phyloP scores from a whole-genome alignment of 1,140 invertebrate species.

The Akabosia matsudoensis region DNA sequence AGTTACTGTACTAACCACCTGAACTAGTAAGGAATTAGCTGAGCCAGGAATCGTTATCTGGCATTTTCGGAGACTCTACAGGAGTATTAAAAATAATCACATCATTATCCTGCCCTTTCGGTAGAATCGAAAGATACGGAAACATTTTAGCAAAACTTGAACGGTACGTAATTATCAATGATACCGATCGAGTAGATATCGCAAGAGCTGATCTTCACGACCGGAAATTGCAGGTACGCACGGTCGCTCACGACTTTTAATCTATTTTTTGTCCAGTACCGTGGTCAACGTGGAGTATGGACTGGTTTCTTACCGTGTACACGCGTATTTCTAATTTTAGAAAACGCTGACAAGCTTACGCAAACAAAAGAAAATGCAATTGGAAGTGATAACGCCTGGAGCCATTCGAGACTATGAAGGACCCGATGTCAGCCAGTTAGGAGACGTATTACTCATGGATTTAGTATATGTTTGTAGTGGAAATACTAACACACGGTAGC shows the following conservation, averaged over 20 bases:
- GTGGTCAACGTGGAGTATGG: not conserved
- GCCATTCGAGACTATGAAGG: conserved; percentile 92
- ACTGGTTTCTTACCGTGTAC: not conserved
- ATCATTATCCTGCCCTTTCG: conserved; percentile 89
- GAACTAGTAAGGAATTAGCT: not conserved
- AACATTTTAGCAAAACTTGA: conserved; percentile 81
- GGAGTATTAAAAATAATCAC: conserved; percentile 52
- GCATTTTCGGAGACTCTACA: not conserved
- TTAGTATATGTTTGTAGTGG: conserved; percentile 74
- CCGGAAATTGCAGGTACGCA: conserved; percentile 85
- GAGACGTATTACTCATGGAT: conserved; percentile 73
- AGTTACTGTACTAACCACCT: not conserved
- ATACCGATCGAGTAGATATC: conserved; percentile 92
- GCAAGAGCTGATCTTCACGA: conserved; percentile 90
- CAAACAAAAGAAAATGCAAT: conserved; percentile 91
- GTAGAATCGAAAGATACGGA: conserved; percentile 90
- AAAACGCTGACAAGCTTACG: conserved; percentile 76
- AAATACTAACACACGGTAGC: no score
- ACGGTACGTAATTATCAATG: conserved; percentile 88
- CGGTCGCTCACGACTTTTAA: not conserved
- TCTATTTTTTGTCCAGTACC: no score
- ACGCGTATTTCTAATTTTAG: conserved; percentile 54
- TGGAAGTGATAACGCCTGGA: conserved; percentile 82
- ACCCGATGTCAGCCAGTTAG: conserved; percentile 71
- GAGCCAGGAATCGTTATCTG: not conserved